These are phyloP conservation scores for Piezodorus guildinii DNA, from an alignment of 1,140 invertebrate species.

Conservation along the genomic window DNA sequence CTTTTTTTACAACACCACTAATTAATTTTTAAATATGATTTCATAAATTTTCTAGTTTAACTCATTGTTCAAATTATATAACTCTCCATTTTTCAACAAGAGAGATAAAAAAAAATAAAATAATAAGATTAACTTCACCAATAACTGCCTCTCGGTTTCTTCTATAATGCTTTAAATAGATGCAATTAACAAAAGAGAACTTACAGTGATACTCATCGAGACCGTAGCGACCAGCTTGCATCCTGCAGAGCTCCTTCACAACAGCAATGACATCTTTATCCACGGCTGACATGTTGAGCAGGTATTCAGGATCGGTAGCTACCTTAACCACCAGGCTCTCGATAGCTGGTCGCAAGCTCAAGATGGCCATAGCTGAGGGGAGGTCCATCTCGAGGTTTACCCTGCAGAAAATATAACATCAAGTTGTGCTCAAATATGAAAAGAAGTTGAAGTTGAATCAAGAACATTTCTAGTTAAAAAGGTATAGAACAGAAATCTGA, in stretches of 20 bases:
- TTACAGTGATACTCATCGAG: conserved; percentile 13
- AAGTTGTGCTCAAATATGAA: no score
- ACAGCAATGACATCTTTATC: conserved; percentile 45
- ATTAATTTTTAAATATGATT: no score
- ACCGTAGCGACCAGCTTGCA: conserved; percentile 59
- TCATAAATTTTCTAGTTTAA: no score
- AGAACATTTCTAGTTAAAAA: no score
- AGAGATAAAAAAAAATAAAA: no score
- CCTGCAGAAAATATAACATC: conserved; percentile 36
- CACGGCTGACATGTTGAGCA: conserved; percentile 41
- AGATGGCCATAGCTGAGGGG: conserved; percentile 60
- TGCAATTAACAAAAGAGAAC: not conserved
- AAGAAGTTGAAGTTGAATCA: no score
- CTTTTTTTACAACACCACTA: no score
- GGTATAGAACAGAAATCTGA: no score
- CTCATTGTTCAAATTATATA: no score
- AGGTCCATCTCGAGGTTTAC: conserved; percentile 81
- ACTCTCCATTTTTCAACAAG: no score
- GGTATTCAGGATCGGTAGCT: conserved; percentile 61
- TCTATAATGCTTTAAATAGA: not conserved
- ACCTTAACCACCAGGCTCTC: conserved; percentile 72
- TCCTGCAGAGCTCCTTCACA: conserved; percentile 53
- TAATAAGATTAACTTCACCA: no score
- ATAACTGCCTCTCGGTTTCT: no score
- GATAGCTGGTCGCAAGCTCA: conserved; percentile 74